Evolutionary conservation across 2,113 vertebrate genomes (phyloP), one percentile per base, ranked within the genome.

Genomic region (Chascanopsetta lugubris): DNA sequence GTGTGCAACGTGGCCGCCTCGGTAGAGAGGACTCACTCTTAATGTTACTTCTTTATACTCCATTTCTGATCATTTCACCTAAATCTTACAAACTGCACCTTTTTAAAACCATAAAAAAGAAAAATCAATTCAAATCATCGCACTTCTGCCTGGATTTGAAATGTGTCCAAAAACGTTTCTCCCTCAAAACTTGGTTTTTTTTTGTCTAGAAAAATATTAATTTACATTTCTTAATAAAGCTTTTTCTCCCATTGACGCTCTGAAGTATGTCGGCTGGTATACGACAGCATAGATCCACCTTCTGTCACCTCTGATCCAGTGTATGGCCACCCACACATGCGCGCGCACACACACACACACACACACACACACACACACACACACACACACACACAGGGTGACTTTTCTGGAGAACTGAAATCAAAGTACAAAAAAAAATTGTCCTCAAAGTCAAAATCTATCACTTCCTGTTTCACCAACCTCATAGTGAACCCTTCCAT

Each of bases 151-250:
- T 30, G 46, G 27, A n/a, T 22, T 12, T 54, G 36, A 48, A 34
- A 50, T 46, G 34, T 17, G 2, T 22, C 17, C n/a, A n/a, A 43
- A 43, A 9, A 20, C 10, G 18, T 30, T 29, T 47, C 34, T 12
- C 3, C 4, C 4, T 45, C 7, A 32, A 25, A 29, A 49, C 9
- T 8, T 5, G 22, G 38, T 38, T 42, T 40, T n/a, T 40, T 40
- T 69, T 15, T 45, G n/a, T n/a, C n/a, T 50, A 60, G 43, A 69
- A 70, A 77, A 77, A 73, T 58, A 81, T 32, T 25, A 2, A 29
- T 65, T 65, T 48, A 68, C 26, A 56, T 53, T 20, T 42, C 50
- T 70, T 75, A 59, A 75, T 62, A 75, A 78, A 72, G 50, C 62
- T 61, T 70, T 64, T 27, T 27, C 56, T 53, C 61, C 40, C 61